phyloP scores from a whole-genome alignment of 37 sponge, comb jelly and placozoan genomes.

The Oopsacas minuta region DNA sequence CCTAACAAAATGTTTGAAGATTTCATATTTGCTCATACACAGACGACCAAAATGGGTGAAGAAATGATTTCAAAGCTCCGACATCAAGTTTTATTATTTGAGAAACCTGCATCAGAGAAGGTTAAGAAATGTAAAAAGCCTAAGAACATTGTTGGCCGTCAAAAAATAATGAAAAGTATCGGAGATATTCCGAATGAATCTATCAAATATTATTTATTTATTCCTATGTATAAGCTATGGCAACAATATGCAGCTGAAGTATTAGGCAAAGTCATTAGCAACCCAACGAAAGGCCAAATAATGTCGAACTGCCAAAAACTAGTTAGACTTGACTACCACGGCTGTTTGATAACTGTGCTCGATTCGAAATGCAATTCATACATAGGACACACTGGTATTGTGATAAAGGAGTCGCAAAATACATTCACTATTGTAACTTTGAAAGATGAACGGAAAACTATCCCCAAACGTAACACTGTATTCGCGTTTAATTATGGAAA shows the following conservation, averaged over 20 bases:
- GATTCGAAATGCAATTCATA: not conserved
- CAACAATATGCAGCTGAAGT: not conserved
- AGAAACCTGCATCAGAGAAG: not conserved
- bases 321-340: not conserved
- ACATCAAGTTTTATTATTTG: not conserved
- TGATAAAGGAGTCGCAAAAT: not conserved
- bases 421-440: not conserved
- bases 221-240: not conserved
- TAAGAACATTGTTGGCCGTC: not conserved
- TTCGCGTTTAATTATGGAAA: not conserved
- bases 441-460: not conserved
- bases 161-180: conserved; percentile 15
- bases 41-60: not conserved
- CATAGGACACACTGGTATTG: conserved; percentile 5
- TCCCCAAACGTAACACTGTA: not conserved
- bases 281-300: not conserved
- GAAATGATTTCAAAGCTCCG: not conserved
- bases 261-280: not conserved
- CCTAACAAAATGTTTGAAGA: not conserved
- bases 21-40: not conserved
- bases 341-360: not conserved
- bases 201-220: not conserved
- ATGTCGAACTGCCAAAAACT: not conserved
- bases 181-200: not conserved
- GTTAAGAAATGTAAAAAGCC: conserved; percentile 1